phyloP scores from a whole-genome alignment of 2,888 invertebrate species.

The Saturnia pavonia region DNA sequence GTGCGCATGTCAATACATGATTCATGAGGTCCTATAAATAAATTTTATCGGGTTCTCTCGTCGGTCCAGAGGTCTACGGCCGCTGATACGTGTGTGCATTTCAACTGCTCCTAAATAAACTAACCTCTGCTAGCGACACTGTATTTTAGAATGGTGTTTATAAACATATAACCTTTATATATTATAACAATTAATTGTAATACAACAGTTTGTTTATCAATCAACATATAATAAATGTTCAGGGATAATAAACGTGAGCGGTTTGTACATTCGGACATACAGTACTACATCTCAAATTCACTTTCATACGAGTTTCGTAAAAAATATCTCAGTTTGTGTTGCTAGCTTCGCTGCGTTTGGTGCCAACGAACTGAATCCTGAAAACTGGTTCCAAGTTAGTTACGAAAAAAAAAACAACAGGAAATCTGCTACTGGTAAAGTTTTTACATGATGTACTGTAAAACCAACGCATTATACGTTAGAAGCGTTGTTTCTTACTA shows the following conservation, averaged over 20 bases:
- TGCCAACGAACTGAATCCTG: neutral
- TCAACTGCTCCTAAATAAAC: neutral
- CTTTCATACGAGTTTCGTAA: neutral
- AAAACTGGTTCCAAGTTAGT: neutral
- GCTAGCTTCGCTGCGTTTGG: neutral
- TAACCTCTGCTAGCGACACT: neutral
- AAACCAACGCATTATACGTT: too few relatives aligned
- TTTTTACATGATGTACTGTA: neutral
- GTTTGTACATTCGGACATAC: neutral
- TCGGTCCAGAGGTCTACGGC: neutral
- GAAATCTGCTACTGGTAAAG: neutral
- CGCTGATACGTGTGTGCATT: neutral
- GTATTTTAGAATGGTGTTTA: neutral
- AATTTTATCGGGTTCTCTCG: neutral
- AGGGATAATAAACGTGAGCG: neutral
- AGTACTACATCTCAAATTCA: neutral
- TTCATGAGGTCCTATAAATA: constrained; percentile 7
- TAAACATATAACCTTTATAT: too few relatives aligned
- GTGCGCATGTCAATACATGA: neutral
- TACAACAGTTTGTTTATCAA: neutral
- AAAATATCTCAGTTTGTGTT: neutral
- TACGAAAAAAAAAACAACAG: neutral
- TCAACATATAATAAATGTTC: neutral
- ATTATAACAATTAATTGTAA: too few relatives aligned
- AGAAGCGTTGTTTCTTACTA: too few relatives aligned